A percentile compares a stretch with the other conserved stretches of the same genome.
Conservation (phyloP, 2,888 invertebrate species). For the Leucozona laternaria region DNA sequence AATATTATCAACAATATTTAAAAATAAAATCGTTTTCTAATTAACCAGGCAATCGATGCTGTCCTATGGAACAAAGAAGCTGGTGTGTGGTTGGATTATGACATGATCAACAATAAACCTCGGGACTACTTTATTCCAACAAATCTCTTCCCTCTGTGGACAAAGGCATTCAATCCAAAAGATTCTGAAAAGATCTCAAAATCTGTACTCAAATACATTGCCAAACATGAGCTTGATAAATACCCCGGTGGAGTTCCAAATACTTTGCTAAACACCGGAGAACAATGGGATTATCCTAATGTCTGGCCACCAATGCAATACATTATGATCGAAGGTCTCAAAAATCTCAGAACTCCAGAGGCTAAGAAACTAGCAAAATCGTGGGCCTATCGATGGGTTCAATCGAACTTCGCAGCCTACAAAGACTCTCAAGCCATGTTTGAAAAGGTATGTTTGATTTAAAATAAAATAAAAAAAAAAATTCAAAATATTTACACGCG, state of each 20-base stretch:
- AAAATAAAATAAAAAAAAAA: background rate
- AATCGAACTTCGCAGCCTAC: slow-evolving; percentile 91
- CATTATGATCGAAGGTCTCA: slow-evolving; percentile 91
- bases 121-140: slow-evolving; percentile 91
- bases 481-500: background rate
- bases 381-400: slow-evolving; percentile 92
- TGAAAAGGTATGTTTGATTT: slow-evolving; percentile 89
- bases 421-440: slow-evolving; percentile 89
- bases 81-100: slow-evolving; percentile 95
- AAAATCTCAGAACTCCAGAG: slow-evolving; percentile 87
- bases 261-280: slow-evolving; percentile 90
- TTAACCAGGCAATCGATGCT: slow-evolving; percentile 83
- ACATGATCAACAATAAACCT: slow-evolving; percentile 87
- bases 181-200: slow-evolving; percentile 86
- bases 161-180: slow-evolving; percentile 87
- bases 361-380: slow-evolving; percentile 88
- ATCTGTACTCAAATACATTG: slow-evolving; percentile 88
- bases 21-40: too few species aligned
- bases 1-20: too few species aligned
- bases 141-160: slow-evolving; percentile 93
- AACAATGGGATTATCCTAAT: slow-evolving; percentile 97
- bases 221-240: slow-evolving; percentile 86
- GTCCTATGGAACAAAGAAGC: slow-evolving; percentile 95
- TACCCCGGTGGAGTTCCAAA: slow-evolving; percentile 92
- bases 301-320: slow-evolving; percentile 97